These are phyloP conservation scores for Microplitis mediator DNA, from an alignment of 1,140 invertebrate species.

Conservation along the genomic window DNA sequence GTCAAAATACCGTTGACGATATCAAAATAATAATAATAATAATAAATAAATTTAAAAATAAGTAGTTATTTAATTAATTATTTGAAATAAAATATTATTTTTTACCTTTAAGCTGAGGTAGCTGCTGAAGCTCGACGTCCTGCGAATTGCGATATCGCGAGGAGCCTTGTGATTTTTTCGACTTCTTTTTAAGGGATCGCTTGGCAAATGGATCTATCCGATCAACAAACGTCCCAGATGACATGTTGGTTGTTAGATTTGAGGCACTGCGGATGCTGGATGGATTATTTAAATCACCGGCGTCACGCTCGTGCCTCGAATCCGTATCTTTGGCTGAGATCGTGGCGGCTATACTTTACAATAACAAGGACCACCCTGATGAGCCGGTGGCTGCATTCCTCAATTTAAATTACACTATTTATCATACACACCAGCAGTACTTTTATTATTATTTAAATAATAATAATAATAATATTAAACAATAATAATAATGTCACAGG, in stretches of 20 bases:
- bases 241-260: slow-evolving; percentile 64
- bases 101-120: slow-evolving; percentile 88
- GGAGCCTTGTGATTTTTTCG: slow-evolving; percentile 90
- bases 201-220: slow-evolving; percentile 94
- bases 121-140: slow-evolving; percentile 85
- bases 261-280: slow-evolving; percentile 46
- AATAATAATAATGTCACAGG: too few relatives aligned
- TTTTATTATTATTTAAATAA: not conserved
- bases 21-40: slow-evolving; percentile 3
- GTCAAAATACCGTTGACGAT: slow-evolving; percentile 23
- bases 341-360: slow-evolving; percentile 35
- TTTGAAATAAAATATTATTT: slow-evolving; percentile 38
- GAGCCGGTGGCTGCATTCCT: slow-evolving; percentile 23
- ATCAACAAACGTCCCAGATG: slow-evolving; percentile 87
- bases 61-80: not conserved
- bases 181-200: slow-evolving; percentile 90
- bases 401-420: slow-evolving; percentile 15
- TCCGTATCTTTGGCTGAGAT: slow-evolving; percentile 31
- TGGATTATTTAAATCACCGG: slow-evolving; percentile 23
- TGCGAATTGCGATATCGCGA: slow-evolving; percentile 88
- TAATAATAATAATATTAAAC: not conserved
- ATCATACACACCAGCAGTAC: too few relatives aligned
- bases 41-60: not conserved
- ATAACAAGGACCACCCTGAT: slow-evolving; percentile 12
- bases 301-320: slow-evolving; percentile 37